These are phyloP conservation scores for Schlechtendalia chinensis DNA, from an alignment of 1,140 invertebrate genomes.

Conservation along the genomic window DNA sequence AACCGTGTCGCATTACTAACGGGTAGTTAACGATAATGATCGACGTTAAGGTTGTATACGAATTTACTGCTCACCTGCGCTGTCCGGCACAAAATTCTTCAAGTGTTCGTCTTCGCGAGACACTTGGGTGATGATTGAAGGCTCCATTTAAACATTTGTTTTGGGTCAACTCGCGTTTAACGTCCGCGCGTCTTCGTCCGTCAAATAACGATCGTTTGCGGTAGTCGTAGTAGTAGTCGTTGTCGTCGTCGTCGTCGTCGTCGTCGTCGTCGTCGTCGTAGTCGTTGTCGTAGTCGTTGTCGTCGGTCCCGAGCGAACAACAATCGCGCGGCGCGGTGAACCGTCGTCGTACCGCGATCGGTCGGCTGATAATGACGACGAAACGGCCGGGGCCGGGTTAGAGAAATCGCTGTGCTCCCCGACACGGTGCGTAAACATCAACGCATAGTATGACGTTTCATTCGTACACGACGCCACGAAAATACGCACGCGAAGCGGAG, in stretches of 20 bases:
- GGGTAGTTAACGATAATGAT: not conserved
- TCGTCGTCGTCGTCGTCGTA: no score
- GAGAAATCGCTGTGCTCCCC: constrained; percentile 2
- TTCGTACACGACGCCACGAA: no score
- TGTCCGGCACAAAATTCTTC: constrained; percentile 85
- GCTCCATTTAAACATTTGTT: constrained; percentile 89
- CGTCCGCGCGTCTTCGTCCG: not conserved
- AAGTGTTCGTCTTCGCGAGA: constrained; percentile 93
- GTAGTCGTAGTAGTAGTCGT: no score
- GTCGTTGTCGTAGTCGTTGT: no score
- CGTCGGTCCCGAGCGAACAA: no score
- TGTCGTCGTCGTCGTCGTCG: no score
- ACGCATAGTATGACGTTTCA: no score
- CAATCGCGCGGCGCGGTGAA: no score
- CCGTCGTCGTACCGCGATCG: no score
- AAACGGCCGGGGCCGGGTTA: not conserved
- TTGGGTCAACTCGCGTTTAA: not conserved
- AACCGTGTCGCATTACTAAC: no score
- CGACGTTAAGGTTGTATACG: no score
- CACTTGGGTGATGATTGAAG: constrained; percentile 97
- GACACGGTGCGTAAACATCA: not conserved
- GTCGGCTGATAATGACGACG: not conserved
- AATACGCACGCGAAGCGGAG: no score
- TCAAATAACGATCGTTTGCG: not conserved
- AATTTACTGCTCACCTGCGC: constrained; percentile 67